Conservation (phyloP, 2,797 vertebrate genomes). For the Scarus forsteni region DNA sequence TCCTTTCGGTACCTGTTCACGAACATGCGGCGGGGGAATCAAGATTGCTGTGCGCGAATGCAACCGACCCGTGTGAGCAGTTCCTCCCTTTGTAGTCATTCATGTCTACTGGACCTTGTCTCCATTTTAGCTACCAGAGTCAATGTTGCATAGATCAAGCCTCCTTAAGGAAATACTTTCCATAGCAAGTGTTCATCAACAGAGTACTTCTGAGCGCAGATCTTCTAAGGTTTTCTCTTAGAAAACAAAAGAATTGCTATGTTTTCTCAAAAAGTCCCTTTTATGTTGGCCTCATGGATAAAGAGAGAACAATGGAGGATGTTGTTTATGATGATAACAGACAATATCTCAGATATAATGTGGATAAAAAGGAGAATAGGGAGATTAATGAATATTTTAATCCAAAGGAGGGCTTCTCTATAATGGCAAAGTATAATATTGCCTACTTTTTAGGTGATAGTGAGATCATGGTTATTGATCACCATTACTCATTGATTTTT, state of each 20-base stretch:
- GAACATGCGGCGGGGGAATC: conserved; percentile 96
- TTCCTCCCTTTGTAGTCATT: conserved; percentile 72
- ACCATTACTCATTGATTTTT: too few relatives aligned
- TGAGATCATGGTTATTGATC: too few relatives aligned
- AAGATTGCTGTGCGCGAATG: conserved; percentile 94
- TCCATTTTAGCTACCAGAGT: conserved; percentile 61
- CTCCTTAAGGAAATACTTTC: conserved; percentile 63
- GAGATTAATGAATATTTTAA: neutral
- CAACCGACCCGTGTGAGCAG: conserved; percentile 95
- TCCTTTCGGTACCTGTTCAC: conserved; percentile 95
- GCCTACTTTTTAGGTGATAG: too few relatives aligned
- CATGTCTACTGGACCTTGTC: conserved; percentile 67
- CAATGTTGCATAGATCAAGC: conserved; percentile 74
- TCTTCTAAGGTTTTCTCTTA: conserved; percentile 33
- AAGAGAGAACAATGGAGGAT: conserved; percentile 4
- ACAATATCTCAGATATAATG: neutral
- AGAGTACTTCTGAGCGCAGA: conserved; percentile 26
- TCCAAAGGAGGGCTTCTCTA: neutral
- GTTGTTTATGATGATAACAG: conserved; percentile 11
- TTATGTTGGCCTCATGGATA: conserved; percentile 24
- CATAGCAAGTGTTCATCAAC: conserved; percentile 61
- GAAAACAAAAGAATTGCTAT: conserved; percentile 31
- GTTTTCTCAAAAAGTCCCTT: conserved; percentile 20
- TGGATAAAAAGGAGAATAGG: neutral
- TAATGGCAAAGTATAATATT: too few relatives aligned